phyloP scores from a whole-genome alignment of 2,888 invertebrate genomes.

The Anaspis maculata region DNA sequence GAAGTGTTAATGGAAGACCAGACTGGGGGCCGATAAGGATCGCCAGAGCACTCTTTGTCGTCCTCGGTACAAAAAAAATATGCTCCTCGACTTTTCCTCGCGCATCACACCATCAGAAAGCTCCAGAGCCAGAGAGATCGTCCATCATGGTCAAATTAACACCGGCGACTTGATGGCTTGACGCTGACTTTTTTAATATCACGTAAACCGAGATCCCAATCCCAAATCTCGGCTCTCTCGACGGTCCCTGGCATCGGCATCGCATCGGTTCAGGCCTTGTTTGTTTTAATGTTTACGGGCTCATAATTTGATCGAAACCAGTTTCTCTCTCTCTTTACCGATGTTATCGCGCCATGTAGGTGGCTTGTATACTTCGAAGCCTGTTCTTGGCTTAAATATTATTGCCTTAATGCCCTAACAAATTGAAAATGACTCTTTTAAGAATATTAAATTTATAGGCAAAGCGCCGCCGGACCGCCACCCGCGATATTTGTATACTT shows the following conservation, averaged over 20 bases:
- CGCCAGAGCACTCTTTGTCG: slow-evolving; percentile 11
- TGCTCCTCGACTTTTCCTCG: too few species aligned
- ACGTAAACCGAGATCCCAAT: slow-evolving; percentile 8
- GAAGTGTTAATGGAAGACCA: slow-evolving; percentile 10
- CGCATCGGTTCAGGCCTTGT: slow-evolving; percentile 23
- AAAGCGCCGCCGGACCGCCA: too few species aligned
- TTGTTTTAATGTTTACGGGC: slow-evolving; percentile 36
- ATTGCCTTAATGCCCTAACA: slow-evolving; percentile 31
- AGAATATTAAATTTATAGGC: slow-evolving; percentile 9
- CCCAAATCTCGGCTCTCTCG: too few species aligned
- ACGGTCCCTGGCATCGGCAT: too few species aligned
- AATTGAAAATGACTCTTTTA: slow-evolving; percentile 32
- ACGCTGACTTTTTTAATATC: slow-evolving; percentile 14
- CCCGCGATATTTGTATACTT: too few species aligned
- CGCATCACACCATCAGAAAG: too few species aligned
- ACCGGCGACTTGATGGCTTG: too few species aligned
- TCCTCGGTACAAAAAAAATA: slow-evolving; percentile 2
- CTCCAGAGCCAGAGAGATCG: too few species aligned
- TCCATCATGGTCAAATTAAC: slow-evolving; percentile 18
- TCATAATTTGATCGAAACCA: slow-evolving; percentile 35
- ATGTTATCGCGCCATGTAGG: slow-evolving; percentile 36
- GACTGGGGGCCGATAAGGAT: slow-evolving; percentile 10
- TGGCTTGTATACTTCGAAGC: slow-evolving; percentile 35
- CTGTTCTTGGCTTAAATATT: slow-evolving; percentile 26
- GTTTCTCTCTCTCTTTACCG: slow-evolving; percentile 20